Evolutionary conservation across 2,797 vertebrate species (phyloP).

Genomic region (Bryconaethiops microstoma): DNA sequence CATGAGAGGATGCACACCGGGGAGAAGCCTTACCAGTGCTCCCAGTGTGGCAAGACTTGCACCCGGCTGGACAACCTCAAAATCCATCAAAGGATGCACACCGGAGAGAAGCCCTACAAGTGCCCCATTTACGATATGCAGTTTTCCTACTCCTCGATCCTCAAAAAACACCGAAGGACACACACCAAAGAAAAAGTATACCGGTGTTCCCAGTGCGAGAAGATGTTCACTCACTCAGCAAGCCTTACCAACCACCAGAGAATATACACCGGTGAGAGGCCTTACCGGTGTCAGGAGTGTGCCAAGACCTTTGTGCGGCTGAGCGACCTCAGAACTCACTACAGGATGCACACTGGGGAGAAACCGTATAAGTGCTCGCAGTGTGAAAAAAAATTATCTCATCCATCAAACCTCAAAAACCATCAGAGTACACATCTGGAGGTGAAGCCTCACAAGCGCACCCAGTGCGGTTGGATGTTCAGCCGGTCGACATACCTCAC

Average conservation of each 20-base stretch:
- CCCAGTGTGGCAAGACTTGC: background rate
- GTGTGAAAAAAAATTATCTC: slow-evolving; percentile 59
- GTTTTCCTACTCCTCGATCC: background rate
- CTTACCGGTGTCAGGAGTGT: background rate
- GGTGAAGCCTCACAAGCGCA: slow-evolving; percentile 23
- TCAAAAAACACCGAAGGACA: background rate
- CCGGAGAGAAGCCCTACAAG: background rate
- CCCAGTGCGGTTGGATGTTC: slow-evolving; percentile 60
- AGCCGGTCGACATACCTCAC: slow-evolving; percentile 73
- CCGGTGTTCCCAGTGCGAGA: background rate
- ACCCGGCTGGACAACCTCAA: background rate
- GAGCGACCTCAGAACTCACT: slow-evolving; percentile 8
- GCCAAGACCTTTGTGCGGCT: background rate
- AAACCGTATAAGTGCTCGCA: slow-evolving; percentile 64
- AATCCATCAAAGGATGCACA: slow-evolving; percentile 8
- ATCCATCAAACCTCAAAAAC: slow-evolving; percentile 24
- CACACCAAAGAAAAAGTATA: background rate
- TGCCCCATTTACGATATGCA: background rate
- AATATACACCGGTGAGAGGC: background rate
- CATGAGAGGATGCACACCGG: background rate
- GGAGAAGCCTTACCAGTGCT: background rate
- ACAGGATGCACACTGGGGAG: slow-evolving; percentile 21
- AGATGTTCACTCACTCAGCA: background rate
- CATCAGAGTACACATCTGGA: slow-evolving; percentile 32
- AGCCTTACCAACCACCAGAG: slow-evolving; percentile 7